Evolutionary conservation across 2,113 vertebrate genomes (phyloP), one percentile per base, ranked within the genome.

Genomic region (Odontesthes bonariensis): DNA sequence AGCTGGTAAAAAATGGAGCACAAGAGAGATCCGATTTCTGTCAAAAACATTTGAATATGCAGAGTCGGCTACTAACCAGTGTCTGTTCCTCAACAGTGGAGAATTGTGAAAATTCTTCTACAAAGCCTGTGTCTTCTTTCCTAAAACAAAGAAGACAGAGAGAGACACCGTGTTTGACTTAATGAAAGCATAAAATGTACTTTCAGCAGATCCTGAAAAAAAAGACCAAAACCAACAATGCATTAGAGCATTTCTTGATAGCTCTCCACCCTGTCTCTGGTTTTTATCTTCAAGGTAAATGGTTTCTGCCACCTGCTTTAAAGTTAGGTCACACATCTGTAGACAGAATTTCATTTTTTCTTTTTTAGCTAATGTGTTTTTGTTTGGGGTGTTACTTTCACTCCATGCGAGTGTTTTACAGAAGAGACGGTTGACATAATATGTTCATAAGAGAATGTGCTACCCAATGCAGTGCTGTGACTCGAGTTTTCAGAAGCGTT

Each of bases 41-140:
- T 27, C 27, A 27, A 3, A 27, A 27, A 27, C 27, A 27, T 27
- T 27, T 27, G 27, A 27, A 27, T 27, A 27, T 27, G 27, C n/a
- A n/a, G n/a, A 31, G 47, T 58, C 2, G 5, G 35, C 7, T 46
- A 92, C 93, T 87, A 9, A 95, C 94, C 91, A 92, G 44, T 65
- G 93, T 91, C 23, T 90, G 93, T 23, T 94, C 91, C 75, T 94
- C 93, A 9, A 73, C 38, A 1, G 93, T 93, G 81, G 83, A 85
- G 46, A 88, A 76, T 62, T 87, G 92, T 7, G 94, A 95, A 11
- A 93, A 94, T 20, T 92, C 94, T 16, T 94, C 94, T 7, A 61
- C 91, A 62, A 93, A 95, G n/a, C 94, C 94, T 0, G 94, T 95
- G 87, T 95, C 94, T 69, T 95, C 93, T 82, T 75, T 93, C 91